These are phyloP conservation scores for Neomorphus geoffroyi DNA, from an alignment of 2,797 vertebrate species.

Conservation along the genomic window DNA sequence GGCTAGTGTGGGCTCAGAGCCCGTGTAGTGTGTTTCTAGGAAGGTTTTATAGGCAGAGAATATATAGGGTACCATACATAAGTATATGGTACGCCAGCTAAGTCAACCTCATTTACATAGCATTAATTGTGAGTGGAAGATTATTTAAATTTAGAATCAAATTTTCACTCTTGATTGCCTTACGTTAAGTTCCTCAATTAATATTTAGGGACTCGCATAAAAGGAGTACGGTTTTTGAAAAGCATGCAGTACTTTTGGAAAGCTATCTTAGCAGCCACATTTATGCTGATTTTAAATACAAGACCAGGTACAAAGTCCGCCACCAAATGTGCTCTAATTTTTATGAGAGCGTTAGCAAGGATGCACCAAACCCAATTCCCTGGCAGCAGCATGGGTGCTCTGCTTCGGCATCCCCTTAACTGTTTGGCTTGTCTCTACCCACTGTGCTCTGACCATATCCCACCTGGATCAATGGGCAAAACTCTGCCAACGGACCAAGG, in stretches of 20 bases:
- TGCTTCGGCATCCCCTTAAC: not conserved
- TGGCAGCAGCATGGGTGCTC: not conserved
- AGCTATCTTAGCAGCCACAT: not conserved
- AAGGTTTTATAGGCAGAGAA: not conserved
- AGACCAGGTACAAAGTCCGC: not conserved
- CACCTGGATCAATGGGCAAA: accelerated
- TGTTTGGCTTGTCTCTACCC: not conserved
- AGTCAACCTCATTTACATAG: constrained; percentile 75
- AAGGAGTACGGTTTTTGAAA: not conserved
- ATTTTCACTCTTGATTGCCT: too few species aligned
- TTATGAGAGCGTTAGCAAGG: not conserved
- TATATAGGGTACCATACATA: constrained; percentile 24
- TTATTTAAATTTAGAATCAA: not conserved
- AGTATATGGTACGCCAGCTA: constrained; percentile 3
- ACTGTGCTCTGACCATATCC: not conserved
- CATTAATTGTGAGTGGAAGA: constrained; percentile 44
- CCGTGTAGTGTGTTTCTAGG: not conserved
- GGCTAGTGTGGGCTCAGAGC: not conserved
- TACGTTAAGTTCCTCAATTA: too few species aligned
- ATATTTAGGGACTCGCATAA: not conserved
- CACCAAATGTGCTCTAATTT: accelerated
- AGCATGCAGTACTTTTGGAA: accelerated
- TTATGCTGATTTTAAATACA: not conserved
- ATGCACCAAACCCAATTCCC: accelerated
- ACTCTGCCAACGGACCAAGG: not conserved